phyloP scores from a whole-genome alignment of 2,888 invertebrate species.

The Nemotelus nigrinus region DNA sequence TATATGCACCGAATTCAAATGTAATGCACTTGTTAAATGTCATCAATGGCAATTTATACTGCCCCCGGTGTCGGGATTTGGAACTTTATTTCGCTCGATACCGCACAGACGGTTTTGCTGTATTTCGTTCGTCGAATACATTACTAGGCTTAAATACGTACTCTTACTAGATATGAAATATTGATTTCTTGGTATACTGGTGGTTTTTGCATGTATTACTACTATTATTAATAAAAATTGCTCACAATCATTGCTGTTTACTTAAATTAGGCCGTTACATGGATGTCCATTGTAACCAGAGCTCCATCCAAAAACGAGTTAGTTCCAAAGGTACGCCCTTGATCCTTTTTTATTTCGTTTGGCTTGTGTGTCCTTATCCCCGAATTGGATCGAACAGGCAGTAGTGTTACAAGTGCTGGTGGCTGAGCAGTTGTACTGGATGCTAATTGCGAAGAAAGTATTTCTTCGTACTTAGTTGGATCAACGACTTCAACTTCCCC shows the following conservation, averaged over 20 bases:
- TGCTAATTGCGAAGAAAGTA: slow-evolving; percentile 58
- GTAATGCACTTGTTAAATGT: no score
- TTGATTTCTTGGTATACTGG: no score
- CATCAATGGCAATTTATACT: no score
- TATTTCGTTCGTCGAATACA: no score
- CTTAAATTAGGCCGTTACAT: slow-evolving; percentile 56
- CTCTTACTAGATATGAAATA: no score
- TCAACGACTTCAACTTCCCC: slow-evolving; percentile 65
- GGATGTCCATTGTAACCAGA: slow-evolving; percentile 61
- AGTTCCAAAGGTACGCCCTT: slow-evolving; percentile 56
- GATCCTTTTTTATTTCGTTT: slow-evolving; percentile 49
- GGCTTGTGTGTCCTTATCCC: slow-evolving; percentile 79
- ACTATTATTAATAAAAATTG: no score
- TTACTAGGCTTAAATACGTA: no score
- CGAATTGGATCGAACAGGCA: slow-evolving; percentile 83
- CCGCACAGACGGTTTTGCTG: no score
- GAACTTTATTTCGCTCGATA: no score
- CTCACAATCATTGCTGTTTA: not conserved
- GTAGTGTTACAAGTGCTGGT: slow-evolving; percentile 71
- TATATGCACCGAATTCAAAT: no score
- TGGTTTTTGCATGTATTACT: no score
- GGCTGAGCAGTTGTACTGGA: slow-evolving; percentile 58
- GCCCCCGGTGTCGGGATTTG: no score
- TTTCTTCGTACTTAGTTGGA: slow-evolving; percentile 64
- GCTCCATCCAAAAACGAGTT: slow-evolving; percentile 52